These are phyloP conservation scores for Symphodus melops DNA, from an alignment of 2,113 vertebrate genomes.

Conservation along the genomic window DNA sequence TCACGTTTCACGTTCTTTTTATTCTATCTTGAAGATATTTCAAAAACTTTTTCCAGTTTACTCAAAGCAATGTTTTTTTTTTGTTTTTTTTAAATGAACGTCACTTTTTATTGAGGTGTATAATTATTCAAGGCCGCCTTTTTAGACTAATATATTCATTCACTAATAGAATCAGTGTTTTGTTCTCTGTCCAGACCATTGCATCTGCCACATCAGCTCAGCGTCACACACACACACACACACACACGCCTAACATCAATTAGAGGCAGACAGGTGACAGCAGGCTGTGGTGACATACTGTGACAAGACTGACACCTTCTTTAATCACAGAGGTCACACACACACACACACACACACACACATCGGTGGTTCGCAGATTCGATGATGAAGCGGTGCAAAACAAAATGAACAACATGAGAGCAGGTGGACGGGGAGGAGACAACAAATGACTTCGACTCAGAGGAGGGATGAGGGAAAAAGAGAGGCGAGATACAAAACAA, in stretches of 20 bases:
- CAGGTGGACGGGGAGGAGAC: background rate
- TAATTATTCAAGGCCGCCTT: background rate
- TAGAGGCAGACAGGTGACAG: conserved; percentile 58
- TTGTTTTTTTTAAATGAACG: background rate
- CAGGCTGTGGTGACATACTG: conserved; percentile 56
- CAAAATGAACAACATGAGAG: background rate
- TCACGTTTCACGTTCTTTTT: background rate
- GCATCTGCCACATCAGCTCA: too few relatives aligned
- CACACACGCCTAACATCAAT: conserved; percentile 42
- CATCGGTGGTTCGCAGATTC: background rate
- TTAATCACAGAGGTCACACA: conserved; percentile 54
- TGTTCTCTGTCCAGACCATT: background rate
- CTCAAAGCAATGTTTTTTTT: background rate
- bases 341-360: conserved; percentile 6
- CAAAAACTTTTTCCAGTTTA: background rate
- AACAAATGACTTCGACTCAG: conserved; percentile 6
- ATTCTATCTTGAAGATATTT: background rate
- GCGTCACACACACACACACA: background rate
- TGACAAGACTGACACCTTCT: conserved; percentile 57
- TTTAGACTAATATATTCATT: too few relatives aligned
- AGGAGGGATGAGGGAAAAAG: conserved; percentile 11
- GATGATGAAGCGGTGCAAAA: conserved; percentile 12
- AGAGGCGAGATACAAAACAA: conserved; percentile 35
- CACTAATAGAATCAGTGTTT: too few relatives aligned
- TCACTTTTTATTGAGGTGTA: background rate